These are phyloP conservation scores for Aplysia californica DNA, from an alignment of 1,140 invertebrate species.

Conservation along the genomic window DNA sequence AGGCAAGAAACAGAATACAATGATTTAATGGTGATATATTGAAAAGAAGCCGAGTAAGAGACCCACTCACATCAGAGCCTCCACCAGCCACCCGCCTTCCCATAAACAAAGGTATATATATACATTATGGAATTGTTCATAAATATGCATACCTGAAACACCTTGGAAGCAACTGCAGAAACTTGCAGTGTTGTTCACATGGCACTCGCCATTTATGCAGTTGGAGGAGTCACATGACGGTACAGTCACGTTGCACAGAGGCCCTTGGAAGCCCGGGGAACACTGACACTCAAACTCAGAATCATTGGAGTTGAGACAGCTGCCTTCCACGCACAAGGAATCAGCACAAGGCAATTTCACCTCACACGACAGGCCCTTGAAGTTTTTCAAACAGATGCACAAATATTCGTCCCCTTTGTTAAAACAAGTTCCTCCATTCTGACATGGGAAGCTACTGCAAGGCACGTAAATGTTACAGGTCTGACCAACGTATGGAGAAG, in stretches of 20 bases:
- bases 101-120: too few relatives aligned
- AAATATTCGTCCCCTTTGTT: constrained; percentile 70
- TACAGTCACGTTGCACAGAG: constrained; percentile 57
- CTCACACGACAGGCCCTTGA: constrained; percentile 45
- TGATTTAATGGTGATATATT: too few relatives aligned
- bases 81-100: too few relatives aligned
- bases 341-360: constrained; percentile 50
- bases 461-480: constrained; percentile 42
- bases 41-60: too few relatives aligned
- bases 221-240: constrained; percentile 73
- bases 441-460: constrained; percentile 75
- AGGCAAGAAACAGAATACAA: too few relatives aligned
- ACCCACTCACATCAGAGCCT: too few relatives aligned
- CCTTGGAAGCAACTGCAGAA: constrained; percentile 73
- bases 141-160: constrained; percentile 44
- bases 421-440: constrained; percentile 89
- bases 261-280: constrained; percentile 44
- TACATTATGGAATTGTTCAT: too few relatives aligned
- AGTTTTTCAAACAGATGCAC: constrained; percentile 41
- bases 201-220: constrained; percentile 71
- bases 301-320: constrained; percentile 82
- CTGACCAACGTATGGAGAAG: constrained; percentile 36
- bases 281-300: constrained; percentile 44
- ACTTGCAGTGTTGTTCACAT: not conserved
- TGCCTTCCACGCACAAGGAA: constrained; percentile 84